Conservation (phyloP, 2,797 vertebrate genomes). For the Microhierax caerulescens region DNA sequence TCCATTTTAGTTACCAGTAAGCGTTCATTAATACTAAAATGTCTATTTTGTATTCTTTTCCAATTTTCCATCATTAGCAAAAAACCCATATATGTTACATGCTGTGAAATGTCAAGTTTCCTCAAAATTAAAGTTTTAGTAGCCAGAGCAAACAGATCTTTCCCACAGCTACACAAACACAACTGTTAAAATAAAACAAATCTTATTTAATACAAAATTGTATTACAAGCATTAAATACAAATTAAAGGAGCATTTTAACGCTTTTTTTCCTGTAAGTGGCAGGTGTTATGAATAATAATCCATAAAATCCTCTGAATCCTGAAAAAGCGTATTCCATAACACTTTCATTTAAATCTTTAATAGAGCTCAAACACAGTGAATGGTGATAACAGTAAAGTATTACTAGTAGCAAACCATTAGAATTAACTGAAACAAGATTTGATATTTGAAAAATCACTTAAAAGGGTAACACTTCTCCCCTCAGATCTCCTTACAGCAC, state of each 20-base stretch:
- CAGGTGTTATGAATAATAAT: constrained; percentile 79
- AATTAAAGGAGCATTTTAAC: constrained; percentile 70
- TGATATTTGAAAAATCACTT: constrained; percentile 32
- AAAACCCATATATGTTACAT: background rate
- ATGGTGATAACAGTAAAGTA: constrained; percentile 58
- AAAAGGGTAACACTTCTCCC: background rate
- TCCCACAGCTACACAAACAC: constrained; percentile 11
- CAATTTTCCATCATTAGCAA: background rate
- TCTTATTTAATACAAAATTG: constrained; percentile 66
- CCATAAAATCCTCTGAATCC: constrained; percentile 70
- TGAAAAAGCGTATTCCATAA: constrained; percentile 68
- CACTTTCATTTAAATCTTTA: constrained; percentile 73
- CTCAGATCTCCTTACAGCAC: background rate
- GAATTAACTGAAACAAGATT: constrained; percentile 50
- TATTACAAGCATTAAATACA: constrained; percentile 67
- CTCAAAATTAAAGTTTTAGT: constrained; percentile 29
- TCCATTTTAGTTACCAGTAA: background rate
- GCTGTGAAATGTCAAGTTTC: constrained; percentile 9
- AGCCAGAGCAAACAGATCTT: background rate
- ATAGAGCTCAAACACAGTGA: constrained; percentile 48
- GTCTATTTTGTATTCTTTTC: background rate
- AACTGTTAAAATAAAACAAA: constrained; percentile 35
- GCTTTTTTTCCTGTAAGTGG: constrained; percentile 66
- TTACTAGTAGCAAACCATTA: constrained; percentile 45
- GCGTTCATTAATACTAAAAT: background rate